Evolutionary conservation across 1,140 invertebrate species (phyloP), one percentile per base, ranked within the genome.

Genomic region (Sinonovacula constricta): DNA sequence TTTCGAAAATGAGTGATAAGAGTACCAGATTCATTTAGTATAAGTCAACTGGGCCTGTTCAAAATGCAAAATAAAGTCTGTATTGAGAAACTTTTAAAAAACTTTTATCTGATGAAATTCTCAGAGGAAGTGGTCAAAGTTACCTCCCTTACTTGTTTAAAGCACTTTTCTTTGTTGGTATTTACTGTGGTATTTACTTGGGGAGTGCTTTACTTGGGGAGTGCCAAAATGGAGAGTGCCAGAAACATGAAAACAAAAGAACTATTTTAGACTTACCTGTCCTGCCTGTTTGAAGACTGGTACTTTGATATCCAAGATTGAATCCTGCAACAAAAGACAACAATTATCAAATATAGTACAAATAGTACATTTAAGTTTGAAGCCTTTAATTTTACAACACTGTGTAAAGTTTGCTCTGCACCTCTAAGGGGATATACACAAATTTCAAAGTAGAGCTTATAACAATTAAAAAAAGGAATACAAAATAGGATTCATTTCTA

Each of bases 291-390:
- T 90, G 84, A 97, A 95, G 7, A 95, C 88, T 18, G 96, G 94
- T 83, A 94, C 93, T 81, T 94, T 93, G 80, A 99, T 97, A 86
- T 99, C 97, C 85, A 98, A 92, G 86, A 99, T 97, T 1, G 97
- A 99, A 89, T 96, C 94, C 87, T 92, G 75, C 54, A 89, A 87
- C 54, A 24, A 62, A 82, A 53, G 30, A 59, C 18, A 59, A 62
- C 69, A 31, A 5, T 39, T n/a, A n/a, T n/a, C 59, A 57, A 12
- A 10, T 45, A n/a, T 45, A 45, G 18, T 45, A 45, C 39, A 45
- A 7, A 10, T 7, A 45, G 18, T 45, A 7, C 7, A 7, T 45
- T 10, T 45, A 18, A 45, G 18, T 45, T 10, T 45, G 39, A 18
- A 45, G 39, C 18, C 7, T 45, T 10, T 18, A 45, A 18, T 7